Evolutionary conservation across 2,888 invertebrate genomes (phyloP).

Genomic region (Hemicrepidius hirtus): DNA sequence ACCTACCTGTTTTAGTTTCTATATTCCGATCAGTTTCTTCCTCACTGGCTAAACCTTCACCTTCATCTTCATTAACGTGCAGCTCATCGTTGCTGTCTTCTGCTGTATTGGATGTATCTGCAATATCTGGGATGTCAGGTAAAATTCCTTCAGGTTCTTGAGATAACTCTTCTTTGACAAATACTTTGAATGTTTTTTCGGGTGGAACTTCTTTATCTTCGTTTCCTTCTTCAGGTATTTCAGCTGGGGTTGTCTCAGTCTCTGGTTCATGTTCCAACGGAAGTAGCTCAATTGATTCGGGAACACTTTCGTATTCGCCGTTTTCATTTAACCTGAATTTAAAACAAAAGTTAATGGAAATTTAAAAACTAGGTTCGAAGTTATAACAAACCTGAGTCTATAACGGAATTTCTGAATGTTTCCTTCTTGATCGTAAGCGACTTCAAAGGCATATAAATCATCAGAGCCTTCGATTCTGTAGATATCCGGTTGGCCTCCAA

Average conservation of each 20-base stretch:
- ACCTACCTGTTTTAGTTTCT: constrained; percentile 15
- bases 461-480: constrained; percentile 68
- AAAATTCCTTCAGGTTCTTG: constrained; percentile 16
- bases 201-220: neutral
- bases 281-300: constrained; percentile 67
- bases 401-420: constrained; percentile 70
- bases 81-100: constrained; percentile 18
- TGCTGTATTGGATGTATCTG: neutral
- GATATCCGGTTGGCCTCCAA: constrained; percentile 63
- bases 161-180: constrained; percentile 9
- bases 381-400: constrained; percentile 65
- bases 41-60: neutral
- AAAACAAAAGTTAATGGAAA: neutral
- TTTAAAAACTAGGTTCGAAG: neutral
- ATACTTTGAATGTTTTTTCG: neutral
- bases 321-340: constrained; percentile 65
- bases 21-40: neutral
- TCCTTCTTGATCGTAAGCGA: constrained; percentile 68
- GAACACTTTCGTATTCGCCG: constrained; percentile 69
- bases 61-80: constrained; percentile 11
- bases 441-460: constrained; percentile 68
- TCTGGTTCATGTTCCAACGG: constrained; percentile 57
- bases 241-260: neutral
- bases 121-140: constrained; percentile 3
- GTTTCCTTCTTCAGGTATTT: neutral